Evolutionary conservation across 2,888 invertebrate genomes (phyloP), one percentile per base, ranked within the genome.

Genomic region (Syrphus vitripennis): DNA sequence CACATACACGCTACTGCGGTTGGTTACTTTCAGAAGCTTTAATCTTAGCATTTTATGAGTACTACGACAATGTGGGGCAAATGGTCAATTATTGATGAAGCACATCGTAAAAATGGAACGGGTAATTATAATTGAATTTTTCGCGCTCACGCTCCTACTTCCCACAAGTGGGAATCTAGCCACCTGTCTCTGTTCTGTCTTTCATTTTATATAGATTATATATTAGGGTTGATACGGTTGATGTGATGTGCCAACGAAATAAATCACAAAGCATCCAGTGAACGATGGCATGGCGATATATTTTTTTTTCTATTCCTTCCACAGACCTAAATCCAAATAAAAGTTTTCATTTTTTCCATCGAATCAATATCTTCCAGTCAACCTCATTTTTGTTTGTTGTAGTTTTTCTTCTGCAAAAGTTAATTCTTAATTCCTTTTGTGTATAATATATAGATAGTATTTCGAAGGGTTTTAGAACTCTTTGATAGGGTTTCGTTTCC

Each of bases 321-420:
- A 71, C 21, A 67, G 81, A 80, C 81, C 84, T 69, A 81, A 72
- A 77, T 86, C 12, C 53, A 59, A 71, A 53, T 61, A 37, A 31
- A 69, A 34, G 9, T 72, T 80, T 67, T 21, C 40, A 55, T 7
- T 7, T 67, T 72, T 14, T 61, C 76, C 34, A 74, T 57, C 55
- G 16, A 81, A 86, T 80, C 80, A 61, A 86, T 84, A 80, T 65
- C 50, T 84, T 84, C 71, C 83, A 80, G 57, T 76, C 71, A 71
- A 71, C 83, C 75, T 29, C 75, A 63, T 71, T 84, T 48, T 31
- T n/a, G 14, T 42, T 26, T 40, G 7, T 37, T 21, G 6, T 29
- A n/a, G 24, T 26, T 26, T 10, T 55, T 16, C 16, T 55, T 31
- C 70, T 45, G 61, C 40, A 53, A 7, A 26, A 53, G 57, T 70